Evolutionary conservation across 1,140 invertebrate species (phyloP).

Genomic region (Bombus soroeensis): DNA sequence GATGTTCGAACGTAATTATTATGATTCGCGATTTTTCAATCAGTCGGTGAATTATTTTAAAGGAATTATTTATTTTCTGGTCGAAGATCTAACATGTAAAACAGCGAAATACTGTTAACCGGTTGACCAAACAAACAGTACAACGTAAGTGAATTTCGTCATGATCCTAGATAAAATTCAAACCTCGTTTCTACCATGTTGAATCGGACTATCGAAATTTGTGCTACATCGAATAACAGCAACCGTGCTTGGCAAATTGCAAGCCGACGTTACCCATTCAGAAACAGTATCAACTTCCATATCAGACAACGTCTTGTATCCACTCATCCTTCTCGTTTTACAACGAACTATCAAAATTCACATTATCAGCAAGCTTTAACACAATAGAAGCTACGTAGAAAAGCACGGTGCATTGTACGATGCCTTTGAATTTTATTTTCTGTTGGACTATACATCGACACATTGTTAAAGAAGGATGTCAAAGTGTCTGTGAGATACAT

Average conservation of each 20-base stretch:
- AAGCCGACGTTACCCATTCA: not conserved
- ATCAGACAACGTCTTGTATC: not conserved
- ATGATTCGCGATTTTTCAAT: not conserved
- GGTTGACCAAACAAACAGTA: not conserved
- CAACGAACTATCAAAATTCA: not conserved
- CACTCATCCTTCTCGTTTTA: not conserved
- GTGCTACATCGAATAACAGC: not conserved
- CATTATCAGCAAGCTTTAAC: no score
- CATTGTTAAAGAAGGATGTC: not conserved
- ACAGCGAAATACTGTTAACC: not conserved
- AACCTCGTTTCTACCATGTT: not conserved
- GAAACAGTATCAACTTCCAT: not conserved
- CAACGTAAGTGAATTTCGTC: not conserved
- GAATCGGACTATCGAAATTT: not conserved
- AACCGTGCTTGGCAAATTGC: not conserved
- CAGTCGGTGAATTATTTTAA: not conserved
- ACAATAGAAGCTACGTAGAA: not conserved
- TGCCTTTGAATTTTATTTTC: not conserved
- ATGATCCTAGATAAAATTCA: conserved; percentile 7
- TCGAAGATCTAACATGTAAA: not conserved
- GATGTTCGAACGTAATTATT: not conserved
- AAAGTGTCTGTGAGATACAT: not conserved
- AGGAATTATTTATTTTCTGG: not conserved
- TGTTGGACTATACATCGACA: not conserved
- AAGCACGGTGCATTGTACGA: not conserved